Percentiles rank a stretch among this genome's conserved stretches.
These are phyloP conservation scores for Peromyscus leucopus DNA, from an alignment of 2,113 vertebrate genomes.

Conservation along the genomic window DNA sequence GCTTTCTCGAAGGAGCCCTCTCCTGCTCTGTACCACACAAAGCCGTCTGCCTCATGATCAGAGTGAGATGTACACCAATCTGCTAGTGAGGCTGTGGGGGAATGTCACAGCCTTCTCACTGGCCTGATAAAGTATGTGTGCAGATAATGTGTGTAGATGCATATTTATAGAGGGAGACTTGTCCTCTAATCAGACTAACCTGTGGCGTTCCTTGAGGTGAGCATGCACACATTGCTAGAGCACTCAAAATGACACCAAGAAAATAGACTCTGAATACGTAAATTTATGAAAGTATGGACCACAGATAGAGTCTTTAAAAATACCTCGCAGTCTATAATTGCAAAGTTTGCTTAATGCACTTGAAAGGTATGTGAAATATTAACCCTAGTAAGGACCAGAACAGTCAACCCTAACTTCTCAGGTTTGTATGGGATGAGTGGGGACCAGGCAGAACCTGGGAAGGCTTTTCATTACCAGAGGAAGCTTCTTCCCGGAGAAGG, in stretches of 20 bases:
- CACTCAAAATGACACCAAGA: conserved; percentile 9
- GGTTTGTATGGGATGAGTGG: not conserved
- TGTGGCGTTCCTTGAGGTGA: not conserved
- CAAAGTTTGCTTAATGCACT: not conserved
- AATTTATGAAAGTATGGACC: conserved; percentile 17
- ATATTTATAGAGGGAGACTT: conserved; percentile 13
- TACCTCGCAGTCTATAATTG: not conserved
- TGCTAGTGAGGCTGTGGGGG: not conserved
- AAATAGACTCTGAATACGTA: not conserved
- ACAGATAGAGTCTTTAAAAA: conserved; percentile 12
- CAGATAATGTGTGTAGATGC: not conserved
- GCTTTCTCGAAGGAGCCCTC: not conserved
- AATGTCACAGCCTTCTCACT: not conserved
- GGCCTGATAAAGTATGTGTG: not conserved
- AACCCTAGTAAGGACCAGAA: conserved; percentile 9
- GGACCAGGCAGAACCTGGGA: not conserved
- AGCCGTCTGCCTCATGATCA: not conserved
- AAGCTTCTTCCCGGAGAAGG: not conserved
- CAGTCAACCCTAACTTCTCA: not conserved
- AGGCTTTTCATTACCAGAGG: not conserved
- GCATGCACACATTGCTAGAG: not conserved
- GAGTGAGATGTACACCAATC: not conserved
- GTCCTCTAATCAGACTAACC: not conserved
- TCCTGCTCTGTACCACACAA: not conserved
- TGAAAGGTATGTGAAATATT: conserved; percentile 42